Evolutionary conservation across 2,888 invertebrate species (phyloP).

Genomic region (Arenicola marina): DNA sequence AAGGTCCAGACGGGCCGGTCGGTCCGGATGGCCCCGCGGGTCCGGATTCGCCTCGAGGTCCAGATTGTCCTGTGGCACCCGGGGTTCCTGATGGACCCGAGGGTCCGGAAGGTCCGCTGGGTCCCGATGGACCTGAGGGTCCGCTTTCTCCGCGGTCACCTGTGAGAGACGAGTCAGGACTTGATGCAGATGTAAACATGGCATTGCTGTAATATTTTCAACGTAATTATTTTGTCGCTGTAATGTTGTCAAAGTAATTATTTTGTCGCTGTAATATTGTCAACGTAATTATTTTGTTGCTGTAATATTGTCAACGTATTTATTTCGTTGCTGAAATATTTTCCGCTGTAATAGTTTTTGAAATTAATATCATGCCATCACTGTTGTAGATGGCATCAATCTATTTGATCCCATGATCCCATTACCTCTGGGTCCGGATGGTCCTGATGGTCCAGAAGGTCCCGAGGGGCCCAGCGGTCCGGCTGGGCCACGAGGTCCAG

Average conservation of each 20-base stretch:
- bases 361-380: too few species aligned
- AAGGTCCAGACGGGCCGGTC: conserved; percentile 19
- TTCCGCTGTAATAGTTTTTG: too few species aligned
- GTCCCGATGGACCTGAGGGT: conserved; percentile 5
- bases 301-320: too few species aligned
- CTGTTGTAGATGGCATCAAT: too few species aligned
- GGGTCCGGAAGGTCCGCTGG: conserved; percentile 4
- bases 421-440: conserved; percentile 18
- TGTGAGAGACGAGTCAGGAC: too few species aligned
- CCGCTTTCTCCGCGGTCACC: conserved; percentile 10
- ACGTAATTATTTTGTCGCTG: too few species aligned
- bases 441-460: conserved; percentile 20
- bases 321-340: too few species aligned
- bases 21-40: conserved; percentile 15
- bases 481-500: conserved; percentile 1
- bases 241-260: too few species aligned
- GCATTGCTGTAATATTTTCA: too few species aligned
- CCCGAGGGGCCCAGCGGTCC: conserved; percentile 10
- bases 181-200: too few species aligned
- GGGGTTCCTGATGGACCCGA: conserved; percentile 7
- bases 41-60: conserved; percentile 12
- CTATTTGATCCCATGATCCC: conserved; percentile 7
- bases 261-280: too few species aligned
- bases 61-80: conserved; percentile 4
- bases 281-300: too few species aligned